These are phyloP conservation scores for Meghimatium bilineatum DNA, from an alignment of 2,888 invertebrate genomes.

Conservation along the genomic window DNA sequence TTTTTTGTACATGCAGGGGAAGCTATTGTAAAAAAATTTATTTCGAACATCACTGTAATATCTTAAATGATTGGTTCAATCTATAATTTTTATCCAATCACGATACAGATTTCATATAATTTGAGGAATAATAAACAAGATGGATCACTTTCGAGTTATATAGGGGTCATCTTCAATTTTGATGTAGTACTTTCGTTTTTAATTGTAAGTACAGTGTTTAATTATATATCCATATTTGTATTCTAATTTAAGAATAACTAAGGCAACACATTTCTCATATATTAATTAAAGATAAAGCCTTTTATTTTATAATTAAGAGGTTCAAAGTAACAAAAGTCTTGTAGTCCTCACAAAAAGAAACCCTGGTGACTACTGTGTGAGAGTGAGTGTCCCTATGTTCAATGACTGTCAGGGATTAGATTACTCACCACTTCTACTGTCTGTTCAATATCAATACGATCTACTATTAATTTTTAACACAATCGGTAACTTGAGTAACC, in stretches of 20 bases:
- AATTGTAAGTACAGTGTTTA: background rate
- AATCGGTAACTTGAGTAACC: too few species aligned
- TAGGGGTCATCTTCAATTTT: background rate
- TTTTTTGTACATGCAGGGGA: background rate
- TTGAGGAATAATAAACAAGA: constrained; percentile 14
- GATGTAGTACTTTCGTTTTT: background rate
- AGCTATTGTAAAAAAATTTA: background rate
- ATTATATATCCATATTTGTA: background rate
- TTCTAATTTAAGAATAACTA: background rate
- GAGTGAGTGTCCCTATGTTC: too few species aligned
- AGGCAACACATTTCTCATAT: too few species aligned
- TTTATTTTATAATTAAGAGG: too few species aligned
- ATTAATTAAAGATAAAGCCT: too few species aligned
- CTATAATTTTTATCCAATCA: background rate
- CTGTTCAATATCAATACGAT: too few species aligned
- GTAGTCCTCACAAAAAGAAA: too few species aligned
- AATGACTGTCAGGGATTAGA: too few species aligned
- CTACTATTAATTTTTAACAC: too few species aligned
- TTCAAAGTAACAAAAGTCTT: too few species aligned
- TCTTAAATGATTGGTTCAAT: background rate
- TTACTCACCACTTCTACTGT: too few species aligned
- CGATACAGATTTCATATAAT: background rate
- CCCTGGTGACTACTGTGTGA: too few species aligned
- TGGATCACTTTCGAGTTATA: constrained; percentile 3
- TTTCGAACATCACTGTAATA: background rate